phyloP scores from a whole-genome alignment of 2,113 vertebrate genomes.

The Bubo scandiacus region DNA sequence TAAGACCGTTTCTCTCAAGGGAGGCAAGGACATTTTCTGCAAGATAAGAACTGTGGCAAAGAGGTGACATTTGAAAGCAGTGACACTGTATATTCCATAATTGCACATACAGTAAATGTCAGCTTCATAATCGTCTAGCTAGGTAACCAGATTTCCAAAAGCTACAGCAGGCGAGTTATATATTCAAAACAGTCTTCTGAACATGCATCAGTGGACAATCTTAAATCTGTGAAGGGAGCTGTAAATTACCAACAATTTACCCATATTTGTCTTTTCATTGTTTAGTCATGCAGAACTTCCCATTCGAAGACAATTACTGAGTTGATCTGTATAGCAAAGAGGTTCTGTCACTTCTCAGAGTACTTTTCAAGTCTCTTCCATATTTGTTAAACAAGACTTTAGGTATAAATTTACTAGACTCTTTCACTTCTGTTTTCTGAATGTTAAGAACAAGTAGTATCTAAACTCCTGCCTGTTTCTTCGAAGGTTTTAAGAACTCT shows the following conservation, averaged over 20 bases:
- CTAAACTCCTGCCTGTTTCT: neutral
- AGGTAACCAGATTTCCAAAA: constrained; percentile 24
- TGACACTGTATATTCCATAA: constrained; percentile 19
- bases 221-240: neutral
- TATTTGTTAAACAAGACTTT: constrained; percentile 20
- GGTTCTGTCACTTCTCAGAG: neutral
- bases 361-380: neutral
- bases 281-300: neutral
- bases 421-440: neutral
- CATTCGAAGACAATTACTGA: neutral
- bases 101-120: constrained; percentile 40
- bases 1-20: neutral
- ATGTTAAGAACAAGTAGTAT: neutral
- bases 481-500: neutral
- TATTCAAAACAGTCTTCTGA: neutral
- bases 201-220: neutral
- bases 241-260: constrained; percentile 14
- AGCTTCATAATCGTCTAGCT: neutral
- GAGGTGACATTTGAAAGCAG: constrained; percentile 44
- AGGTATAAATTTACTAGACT: neutral
- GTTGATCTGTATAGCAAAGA: neutral
- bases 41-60: neutral
- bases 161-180: neutral
- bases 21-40: neutral
- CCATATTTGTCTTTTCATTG: constrained; percentile 5